A percentile compares a stretch with the other conserved stretches of the same genome.
These are phyloP conservation scores for Conger conger DNA, from an alignment of 2,113 vertebrate genomes.

Conservation along the genomic window DNA sequence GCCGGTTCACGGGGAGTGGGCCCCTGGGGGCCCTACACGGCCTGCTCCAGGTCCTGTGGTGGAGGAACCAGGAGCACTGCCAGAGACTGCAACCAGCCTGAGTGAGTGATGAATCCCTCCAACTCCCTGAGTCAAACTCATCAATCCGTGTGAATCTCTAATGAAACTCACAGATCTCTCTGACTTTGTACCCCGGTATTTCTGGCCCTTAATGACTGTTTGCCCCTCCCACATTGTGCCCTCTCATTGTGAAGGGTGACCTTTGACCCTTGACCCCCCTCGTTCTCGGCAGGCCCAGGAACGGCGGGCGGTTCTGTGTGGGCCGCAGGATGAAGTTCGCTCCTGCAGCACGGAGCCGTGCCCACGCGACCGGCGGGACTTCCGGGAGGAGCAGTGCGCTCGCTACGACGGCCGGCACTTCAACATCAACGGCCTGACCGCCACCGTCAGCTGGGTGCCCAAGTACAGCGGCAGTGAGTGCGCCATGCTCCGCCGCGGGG, in stretches of 20 bases:
- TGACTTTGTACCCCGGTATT: conserved; percentile 36
- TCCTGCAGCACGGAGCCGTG: conserved; percentile 94
- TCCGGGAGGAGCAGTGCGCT: conserved; percentile 91
- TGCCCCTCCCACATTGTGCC: too few relatives aligned
- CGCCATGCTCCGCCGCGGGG: too few relatives aligned
- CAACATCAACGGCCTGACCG: conserved; percentile 90
- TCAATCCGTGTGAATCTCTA: conserved; percentile 47
- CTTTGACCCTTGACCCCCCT: background rate
- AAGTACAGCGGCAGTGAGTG: conserved; percentile 97
- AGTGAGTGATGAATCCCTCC: conserved; percentile 70
- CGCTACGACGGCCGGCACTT: conserved; percentile 94
- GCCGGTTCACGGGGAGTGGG: conserved; percentile 92
- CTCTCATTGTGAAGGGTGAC: background rate
- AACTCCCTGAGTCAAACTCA: conserved; percentile 76
- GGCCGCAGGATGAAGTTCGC: conserved; percentile 96
- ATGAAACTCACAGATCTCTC: conserved; percentile 66
- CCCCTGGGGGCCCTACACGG: conserved; percentile 85
- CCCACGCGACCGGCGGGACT: conserved; percentile 84
- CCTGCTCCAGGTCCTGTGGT: conserved; percentile 91
- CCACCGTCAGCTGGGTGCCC: conserved; percentile 89
- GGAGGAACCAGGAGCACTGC: conserved; percentile 85
- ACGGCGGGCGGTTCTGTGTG: conserved; percentile 91
- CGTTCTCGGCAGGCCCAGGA: conserved; percentile 78
- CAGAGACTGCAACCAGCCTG: conserved; percentile 89
- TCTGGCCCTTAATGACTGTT: background rate